phyloP scores from a whole-genome alignment of 1,140 invertebrate species.

The Pachypsylla venusta region DNA sequence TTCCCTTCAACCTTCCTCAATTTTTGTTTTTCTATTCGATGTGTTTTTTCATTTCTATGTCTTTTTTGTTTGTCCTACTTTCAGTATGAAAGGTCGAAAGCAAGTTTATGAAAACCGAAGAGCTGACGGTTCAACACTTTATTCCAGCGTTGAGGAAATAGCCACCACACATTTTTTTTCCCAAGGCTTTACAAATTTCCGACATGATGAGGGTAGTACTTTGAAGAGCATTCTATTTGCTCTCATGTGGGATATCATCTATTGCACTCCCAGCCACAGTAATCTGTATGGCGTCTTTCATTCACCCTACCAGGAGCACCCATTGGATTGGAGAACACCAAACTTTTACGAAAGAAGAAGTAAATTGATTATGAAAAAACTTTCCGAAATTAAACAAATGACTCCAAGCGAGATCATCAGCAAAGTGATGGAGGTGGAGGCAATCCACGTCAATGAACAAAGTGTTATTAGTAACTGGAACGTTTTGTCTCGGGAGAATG shows the following conservation, averaged over 20 bases:
- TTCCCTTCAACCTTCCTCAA: too few species aligned
- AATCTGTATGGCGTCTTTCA: constrained; percentile 48
- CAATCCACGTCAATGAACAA: constrained; percentile 29
- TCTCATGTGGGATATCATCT: constrained; percentile 63
- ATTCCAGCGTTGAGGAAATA: constrained; percentile 18
- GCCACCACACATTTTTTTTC: constrained; percentile 15
- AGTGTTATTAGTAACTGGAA: constrained; percentile 38
- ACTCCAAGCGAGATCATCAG: constrained; percentile 10
- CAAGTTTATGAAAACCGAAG: constrained; percentile 15
- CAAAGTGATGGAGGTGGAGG: constrained; percentile 24
- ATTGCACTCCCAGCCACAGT: constrained; percentile 29
- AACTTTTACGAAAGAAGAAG: constrained; percentile 37
- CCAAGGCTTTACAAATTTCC: constrained; percentile 13
- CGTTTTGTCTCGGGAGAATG: constrained; percentile 29
- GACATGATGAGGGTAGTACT: background rate
- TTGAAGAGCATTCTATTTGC: constrained; percentile 13
- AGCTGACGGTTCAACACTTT: constrained; percentile 10
- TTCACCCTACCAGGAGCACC: constrained; percentile 44
- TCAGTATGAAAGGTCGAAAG: constrained; percentile 11
- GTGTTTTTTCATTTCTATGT: too few species aligned
- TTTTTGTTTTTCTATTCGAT: too few species aligned
- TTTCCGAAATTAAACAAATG: constrained; percentile 25
- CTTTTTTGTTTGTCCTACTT: too few species aligned
- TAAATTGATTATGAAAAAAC: constrained; percentile 29
- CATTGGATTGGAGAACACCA: constrained; percentile 47